Base-by-base conservation (phyloP, 2,797 vertebrate genomes). In the Pelobates cultripes region DNA sequence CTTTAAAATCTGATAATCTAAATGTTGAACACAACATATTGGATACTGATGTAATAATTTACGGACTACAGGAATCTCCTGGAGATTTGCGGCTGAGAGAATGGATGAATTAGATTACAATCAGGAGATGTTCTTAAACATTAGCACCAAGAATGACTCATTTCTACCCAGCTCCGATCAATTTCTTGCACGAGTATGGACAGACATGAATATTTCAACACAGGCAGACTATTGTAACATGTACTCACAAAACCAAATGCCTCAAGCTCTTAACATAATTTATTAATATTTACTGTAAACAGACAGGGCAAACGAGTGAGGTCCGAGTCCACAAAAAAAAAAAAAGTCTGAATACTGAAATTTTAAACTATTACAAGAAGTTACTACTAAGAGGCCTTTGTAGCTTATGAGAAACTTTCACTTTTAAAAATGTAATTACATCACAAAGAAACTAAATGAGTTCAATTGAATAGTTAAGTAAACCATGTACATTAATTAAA, bases 201-300 rank as follows among this genome's bases (percentile, higher is more conserved):
- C 40, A 57, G 42, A 53, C 78, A 73, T 80, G 13, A 80, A 73
- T 73, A 80, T 80, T 73, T 80, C 9, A 80, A 73, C 43, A 64
- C 61, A 51, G 64, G 70, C 57, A 66, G 77, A 47, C 71, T 79
- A 72, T 43, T 51, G 70, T 79, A 79, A 72, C 69, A 72, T 61
- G 47, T 61, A 73, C 77, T 79, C 47, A 63, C 70, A 72, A 51
- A 79, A 70, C 14, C 70, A 79, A 40, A 64, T 73, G 41, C 7
- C 70, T 66, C 57, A 43, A 80, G 78, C 70, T 73, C 70, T 80
- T 73, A 80, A 53, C 60, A 80, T 67, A 15, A 80, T 80, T 73
- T 80, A 80, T 80, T 67, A 73, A 73, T 73, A 80, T 66, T 80
- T 73, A 73, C 60, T 14, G 53, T 51, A 80, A 71, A 80, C 70